Base-by-base conservation (phyloP, 2,113 vertebrate genomes). In the Strix aluco region DNA sequence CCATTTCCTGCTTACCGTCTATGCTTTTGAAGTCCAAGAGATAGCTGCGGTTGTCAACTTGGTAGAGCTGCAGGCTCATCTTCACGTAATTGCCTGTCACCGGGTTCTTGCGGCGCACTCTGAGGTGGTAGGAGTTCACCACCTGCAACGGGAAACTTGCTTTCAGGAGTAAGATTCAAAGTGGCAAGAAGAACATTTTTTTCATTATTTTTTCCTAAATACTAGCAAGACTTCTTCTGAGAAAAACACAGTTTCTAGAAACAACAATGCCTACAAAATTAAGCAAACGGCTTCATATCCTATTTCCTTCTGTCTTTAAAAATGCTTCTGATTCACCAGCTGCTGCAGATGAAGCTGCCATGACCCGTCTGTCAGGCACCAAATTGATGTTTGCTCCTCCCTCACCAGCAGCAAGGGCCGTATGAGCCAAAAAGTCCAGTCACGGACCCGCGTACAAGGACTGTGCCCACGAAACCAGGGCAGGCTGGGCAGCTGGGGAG, bases 11-110 rank as follows among this genome's bases (percentile, higher is more conserved):
- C 98, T 97, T 96, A 99, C 99, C 99, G 77, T 99, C 99, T 1
- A 99, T 99, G 98, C 99, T 99, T 97, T 99, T 99, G 96, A 99
- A 99, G 97, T 99, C 99, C 90, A 99, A 98, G 82, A 99, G 98
- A 94, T 99, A 99, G 96, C 99, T 99, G 92, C 99, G 99, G 94
- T 98, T 99, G 97, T 99, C 99, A 94, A 99, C 99, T 96, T 99
- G 99, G 97, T 99, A 99, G n/a, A 99, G 99, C 96, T 99, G 99
- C 87, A 99, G 98, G 94, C 99, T 99, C 99, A 99, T 99, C 97
- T 99, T 99, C 96, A 99, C 99, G 22, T 99, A 98, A 92, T 98
- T 99, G 54, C 99, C 99, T 0, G 99, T 99, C 51, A 99, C 99
- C 1, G 99, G 99, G 94, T 99, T 99, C 98, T 98, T 99, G 92